Percentiles rank a stretch among this genome's conserved stretches.
Evolutionary conservation across 2,888 invertebrate species (phyloP).

Genomic region (Euzetes globulus): DNA sequence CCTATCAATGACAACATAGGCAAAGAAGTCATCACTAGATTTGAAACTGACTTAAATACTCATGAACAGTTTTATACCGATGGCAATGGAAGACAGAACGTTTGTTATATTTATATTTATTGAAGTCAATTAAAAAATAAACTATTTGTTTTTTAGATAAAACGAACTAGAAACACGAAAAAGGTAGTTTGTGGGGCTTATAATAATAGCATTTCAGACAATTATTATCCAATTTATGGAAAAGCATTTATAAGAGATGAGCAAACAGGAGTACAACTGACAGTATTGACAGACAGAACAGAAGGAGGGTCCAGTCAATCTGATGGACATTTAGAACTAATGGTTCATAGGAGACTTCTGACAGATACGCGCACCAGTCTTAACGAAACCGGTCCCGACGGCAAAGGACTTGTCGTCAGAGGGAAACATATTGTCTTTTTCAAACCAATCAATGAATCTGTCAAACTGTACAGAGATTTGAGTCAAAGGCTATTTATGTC

Average conservation of each 20-base stretch:
- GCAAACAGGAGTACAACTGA: slow-evolving; percentile 46
- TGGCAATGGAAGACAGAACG: slow-evolving; percentile 75
- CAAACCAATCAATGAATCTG: slow-evolving; percentile 34
- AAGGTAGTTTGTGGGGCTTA: slow-evolving; percentile 55
- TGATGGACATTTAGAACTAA: slow-evolving; percentile 69
- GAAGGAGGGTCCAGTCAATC: slow-evolving; percentile 70
- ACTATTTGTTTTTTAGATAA: too few relatives aligned
- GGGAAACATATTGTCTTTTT: slow-evolving; percentile 50
- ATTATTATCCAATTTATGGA: slow-evolving; percentile 58
- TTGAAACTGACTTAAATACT: slow-evolving; percentile 57
- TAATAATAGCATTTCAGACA: slow-evolving; percentile 47
- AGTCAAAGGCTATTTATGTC: slow-evolving; percentile 35
- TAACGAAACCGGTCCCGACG: slow-evolving; percentile 65
- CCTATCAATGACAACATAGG: slow-evolving; percentile 53
- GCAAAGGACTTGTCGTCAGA: slow-evolving; percentile 60
- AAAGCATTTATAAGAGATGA: slow-evolving; percentile 88
- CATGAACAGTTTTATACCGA: slow-evolving; percentile 75
- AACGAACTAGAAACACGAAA: too few relatives aligned
- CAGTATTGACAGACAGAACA: slow-evolving; percentile 65
- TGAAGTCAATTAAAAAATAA: too few relatives aligned
- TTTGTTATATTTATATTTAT: too few relatives aligned
- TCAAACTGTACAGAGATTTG: slow-evolving; percentile 31
- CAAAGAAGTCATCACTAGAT: slow-evolving; percentile 72
- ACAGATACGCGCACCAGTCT: slow-evolving; percentile 80
- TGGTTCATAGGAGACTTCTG: slow-evolving; percentile 77